Conservation (phyloP, 2,797 vertebrate species). For the Pitangus sulphuratus region DNA sequence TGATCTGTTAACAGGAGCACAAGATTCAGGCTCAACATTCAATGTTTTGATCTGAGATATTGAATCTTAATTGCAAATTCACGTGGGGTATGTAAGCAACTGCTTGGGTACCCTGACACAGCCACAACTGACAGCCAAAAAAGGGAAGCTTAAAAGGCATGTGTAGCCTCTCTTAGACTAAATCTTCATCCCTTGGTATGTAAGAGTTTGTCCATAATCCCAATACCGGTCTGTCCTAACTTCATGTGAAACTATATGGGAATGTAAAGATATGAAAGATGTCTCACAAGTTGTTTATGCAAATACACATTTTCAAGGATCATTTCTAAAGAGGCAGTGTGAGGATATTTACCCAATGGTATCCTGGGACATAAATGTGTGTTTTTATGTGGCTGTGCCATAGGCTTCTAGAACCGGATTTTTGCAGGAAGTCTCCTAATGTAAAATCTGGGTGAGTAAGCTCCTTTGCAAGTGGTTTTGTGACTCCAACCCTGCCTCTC, state of each 20-base stretch:
- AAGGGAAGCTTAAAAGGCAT: neutral
- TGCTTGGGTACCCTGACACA: neutral
- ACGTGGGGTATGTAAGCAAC: neutral
- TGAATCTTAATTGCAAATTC: neutral
- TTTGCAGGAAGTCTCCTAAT: neutral
- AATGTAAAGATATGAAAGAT: neutral
- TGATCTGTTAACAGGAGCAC: neutral
- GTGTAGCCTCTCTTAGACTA: neutral
- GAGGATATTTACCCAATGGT: neutral
- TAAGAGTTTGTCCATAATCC: neutral
- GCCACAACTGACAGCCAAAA: neutral
- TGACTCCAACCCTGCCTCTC: neutral
- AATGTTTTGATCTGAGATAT: neutral
- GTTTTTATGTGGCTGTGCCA: neutral
- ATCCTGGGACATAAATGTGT: neutral
- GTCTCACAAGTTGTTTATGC: neutral
- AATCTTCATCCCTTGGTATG: neutral
- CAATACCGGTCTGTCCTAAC: neutral
- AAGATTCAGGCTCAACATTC: neutral
- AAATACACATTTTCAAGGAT: neutral
- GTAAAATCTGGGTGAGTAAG: neutral
- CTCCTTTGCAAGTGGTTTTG: neutral
- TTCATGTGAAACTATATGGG: neutral
- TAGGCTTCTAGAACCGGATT: neutral
- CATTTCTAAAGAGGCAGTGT: neutral